A percentile compares a stretch with the other conserved stretches of the same genome.
Evolutionary conservation across 2,113 vertebrate genomes (phyloP).

Genomic region (Carollia perspicillata): DNA sequence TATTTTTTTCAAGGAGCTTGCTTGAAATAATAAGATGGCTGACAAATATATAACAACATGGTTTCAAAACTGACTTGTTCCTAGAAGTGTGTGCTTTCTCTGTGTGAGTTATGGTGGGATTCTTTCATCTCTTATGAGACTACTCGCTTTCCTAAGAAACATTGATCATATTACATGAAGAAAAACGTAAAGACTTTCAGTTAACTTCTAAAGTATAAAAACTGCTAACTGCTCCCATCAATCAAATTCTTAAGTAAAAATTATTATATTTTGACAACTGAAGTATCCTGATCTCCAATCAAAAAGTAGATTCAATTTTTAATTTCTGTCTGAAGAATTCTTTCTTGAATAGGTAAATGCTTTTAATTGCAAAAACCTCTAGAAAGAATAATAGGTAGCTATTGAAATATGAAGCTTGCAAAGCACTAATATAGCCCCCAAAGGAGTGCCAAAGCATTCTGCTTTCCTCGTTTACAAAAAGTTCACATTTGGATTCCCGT

Average conservation of each 20-base stretch:
- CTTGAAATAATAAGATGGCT: slow-evolving; percentile 80
- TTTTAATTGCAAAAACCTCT: not conserved
- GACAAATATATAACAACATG: not conserved
- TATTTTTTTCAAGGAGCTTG: not conserved
- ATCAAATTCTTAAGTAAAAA: slow-evolving; percentile 21
- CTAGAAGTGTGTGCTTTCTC: not conserved
- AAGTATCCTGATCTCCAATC: not conserved
- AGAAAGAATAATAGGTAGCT: not conserved
- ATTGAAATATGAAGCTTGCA: not conserved
- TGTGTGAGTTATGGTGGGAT: not conserved
- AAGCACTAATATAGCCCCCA: not conserved
- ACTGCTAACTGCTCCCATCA: not conserved
- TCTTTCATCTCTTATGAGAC: not conserved
- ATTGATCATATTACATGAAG: not conserved
- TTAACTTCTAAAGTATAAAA: slow-evolving; percentile 55
- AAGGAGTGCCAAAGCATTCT: not conserved
- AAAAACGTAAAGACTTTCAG: not conserved
- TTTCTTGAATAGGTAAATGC: not conserved
- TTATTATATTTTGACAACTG: not conserved
- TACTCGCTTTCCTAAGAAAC: not conserved
- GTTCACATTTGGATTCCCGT: not conserved
- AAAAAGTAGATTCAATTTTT: slow-evolving; percentile 14
- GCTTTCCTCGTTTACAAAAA: not conserved
- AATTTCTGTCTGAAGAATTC: slow-evolving; percentile 10
- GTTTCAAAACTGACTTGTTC: not conserved